phyloP scores from a whole-genome alignment of 2,888 invertebrate species.

The Amitus sp. region DNA sequence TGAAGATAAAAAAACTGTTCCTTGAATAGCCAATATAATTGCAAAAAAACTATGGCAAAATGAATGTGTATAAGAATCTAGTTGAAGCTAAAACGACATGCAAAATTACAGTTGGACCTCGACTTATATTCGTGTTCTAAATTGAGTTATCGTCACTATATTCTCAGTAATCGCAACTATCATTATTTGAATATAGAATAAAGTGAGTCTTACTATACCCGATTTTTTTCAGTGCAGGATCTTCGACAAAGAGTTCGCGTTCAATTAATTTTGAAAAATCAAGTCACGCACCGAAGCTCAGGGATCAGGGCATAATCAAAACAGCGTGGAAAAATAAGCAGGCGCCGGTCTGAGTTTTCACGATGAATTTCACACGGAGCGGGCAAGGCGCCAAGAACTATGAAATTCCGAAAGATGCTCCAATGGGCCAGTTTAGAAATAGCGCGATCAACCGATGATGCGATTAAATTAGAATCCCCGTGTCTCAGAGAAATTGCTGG shows the following conservation, averaged over 20 bases:
- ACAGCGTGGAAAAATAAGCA: conserved; percentile 38
- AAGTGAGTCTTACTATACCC: too few relatives aligned
- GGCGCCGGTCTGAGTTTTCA: conserved; percentile 33
- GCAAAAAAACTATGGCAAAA: too few relatives aligned
- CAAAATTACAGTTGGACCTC: too few relatives aligned
- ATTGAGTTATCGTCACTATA: too few relatives aligned
- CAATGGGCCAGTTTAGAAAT: conserved; percentile 17
- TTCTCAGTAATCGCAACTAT: too few relatives aligned
- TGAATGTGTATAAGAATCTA: too few relatives aligned
- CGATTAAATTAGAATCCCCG: conserved; percentile 37
- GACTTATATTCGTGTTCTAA: too few relatives aligned
- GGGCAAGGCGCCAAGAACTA: conserved; percentile 31
- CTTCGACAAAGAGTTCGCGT: too few relatives aligned
- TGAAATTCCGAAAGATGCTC: conserved; percentile 16
- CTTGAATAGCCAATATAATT: too few relatives aligned
- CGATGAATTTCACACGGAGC: conserved; percentile 40
- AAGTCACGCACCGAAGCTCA: conserved; percentile 33
- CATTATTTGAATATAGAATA: too few relatives aligned
- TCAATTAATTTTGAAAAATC: conserved; percentile 38
- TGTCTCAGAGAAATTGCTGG: neutral
- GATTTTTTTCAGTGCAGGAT: too few relatives aligned
- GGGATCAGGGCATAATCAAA: conserved; percentile 41
- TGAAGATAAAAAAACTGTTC: conserved; percentile 25
- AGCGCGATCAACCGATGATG: conserved; percentile 23
- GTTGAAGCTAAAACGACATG: too few relatives aligned